Base-by-base conservation (phyloP, 2,113 vertebrate genomes). In the Plecotus auritus region DNA sequence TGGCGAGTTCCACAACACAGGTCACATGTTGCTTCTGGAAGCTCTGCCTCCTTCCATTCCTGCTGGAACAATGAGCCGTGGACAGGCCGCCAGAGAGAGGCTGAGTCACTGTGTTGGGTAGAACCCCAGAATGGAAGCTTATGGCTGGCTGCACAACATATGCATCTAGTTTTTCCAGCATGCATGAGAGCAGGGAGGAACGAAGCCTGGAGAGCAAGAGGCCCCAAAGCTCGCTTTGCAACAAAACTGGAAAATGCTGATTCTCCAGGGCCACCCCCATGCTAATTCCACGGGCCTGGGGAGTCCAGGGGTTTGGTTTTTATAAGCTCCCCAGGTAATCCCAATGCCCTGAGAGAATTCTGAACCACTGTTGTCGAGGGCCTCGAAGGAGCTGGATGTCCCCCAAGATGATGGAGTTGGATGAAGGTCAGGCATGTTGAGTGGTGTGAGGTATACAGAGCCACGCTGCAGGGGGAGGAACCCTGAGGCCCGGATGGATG, bases 381-480 rank as follows among this genome's bases (percentile, higher is more conserved):
- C n/a, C 69, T 37, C 0, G 35, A 7, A 9, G 28, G 61, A 59
- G n/a, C n/a, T 13, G 54, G 47, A 49, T 47, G 6, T 4, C 9
- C 11, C 12, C 8, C 2, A 0, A 1, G 9, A 22, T 3, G 12
- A 47, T 0, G 13, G 83, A 26, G 23, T 32, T 47, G 3, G 82
- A 16, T 2, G 67, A 56, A 40, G 70, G 72, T 13, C 59, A 23
- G 42, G 17, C 30, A 13, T 37, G 37, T 20, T 17, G 4, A 23
- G 12, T 2, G 37, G 28, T 9, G 7, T 17, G 49, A 13, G 0
- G 1, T 3, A 12, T 0, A 3, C 47, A 30, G 40, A 47, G 37
- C 80, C 30, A 42, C 0, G 1, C 3, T 20, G 1, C 22, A 6
- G 28, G 54, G 64, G 30, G 37, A 59, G 66, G 66, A 42, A 22